Conservation (phyloP, 2,797 vertebrate genomes). For the Phoxinus dragarum region DNA sequence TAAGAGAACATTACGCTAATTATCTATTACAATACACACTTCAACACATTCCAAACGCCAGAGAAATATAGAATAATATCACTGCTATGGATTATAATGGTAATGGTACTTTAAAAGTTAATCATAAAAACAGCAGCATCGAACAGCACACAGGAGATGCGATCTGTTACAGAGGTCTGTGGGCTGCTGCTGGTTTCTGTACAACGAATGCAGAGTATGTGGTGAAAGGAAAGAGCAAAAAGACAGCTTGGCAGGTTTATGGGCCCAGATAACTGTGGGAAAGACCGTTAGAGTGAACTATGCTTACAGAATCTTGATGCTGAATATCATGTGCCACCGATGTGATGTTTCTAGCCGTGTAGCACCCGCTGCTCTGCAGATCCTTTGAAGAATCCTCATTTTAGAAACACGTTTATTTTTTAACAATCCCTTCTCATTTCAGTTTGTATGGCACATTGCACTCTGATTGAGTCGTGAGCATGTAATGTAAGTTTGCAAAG, state of each 20-base stretch:
- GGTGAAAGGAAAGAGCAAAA: neutral
- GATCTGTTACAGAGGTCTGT: neutral
- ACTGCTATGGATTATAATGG: neutral
- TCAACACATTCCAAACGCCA: neutral
- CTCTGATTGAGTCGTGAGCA: neutral
- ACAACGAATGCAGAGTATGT: neutral
- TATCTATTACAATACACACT: neutral
- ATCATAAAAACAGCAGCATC: neutral
- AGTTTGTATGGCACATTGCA: too few species aligned
- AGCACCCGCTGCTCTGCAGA: neutral
- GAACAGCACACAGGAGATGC: neutral
- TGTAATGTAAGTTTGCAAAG: neutral
- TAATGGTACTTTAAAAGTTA: neutral
- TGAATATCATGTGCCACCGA: neutral
- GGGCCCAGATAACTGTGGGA: neutral
- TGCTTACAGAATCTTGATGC: neutral
- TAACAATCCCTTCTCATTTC: neutral
- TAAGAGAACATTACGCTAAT: neutral
- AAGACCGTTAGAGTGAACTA: conserved; percentile 15
- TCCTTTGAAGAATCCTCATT: neutral
- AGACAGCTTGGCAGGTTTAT: conserved; percentile 9
- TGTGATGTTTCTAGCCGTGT: neutral
- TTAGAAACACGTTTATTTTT: neutral
- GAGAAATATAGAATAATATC: neutral
- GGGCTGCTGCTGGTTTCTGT: neutral